Conservation (phyloP, 2,888 invertebrate species). For the Cataglyphis altisquamis region DNA sequence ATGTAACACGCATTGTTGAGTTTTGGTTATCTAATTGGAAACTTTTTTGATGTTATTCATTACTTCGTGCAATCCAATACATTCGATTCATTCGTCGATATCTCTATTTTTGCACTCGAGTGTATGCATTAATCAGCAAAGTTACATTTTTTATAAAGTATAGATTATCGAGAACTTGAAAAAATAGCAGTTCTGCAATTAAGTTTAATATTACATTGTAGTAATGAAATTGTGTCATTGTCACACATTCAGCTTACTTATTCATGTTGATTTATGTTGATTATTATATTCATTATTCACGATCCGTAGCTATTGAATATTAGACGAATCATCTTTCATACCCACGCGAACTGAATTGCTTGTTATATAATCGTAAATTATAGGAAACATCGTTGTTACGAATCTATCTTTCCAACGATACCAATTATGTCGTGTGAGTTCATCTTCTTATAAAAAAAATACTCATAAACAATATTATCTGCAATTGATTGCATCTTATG, state of each 20-base stretch:
- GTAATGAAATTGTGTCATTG: conserved; percentile 30
- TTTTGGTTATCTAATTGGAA: conserved; percentile 2
- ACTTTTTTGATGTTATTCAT: conserved; percentile 28
- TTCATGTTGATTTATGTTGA: neutral
- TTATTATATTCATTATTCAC: neutral
- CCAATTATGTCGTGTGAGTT: neutral
- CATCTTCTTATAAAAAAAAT: neutral
- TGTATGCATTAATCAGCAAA: neutral
- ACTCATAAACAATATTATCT: neutral
- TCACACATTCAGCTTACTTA: conserved; percentile 9
- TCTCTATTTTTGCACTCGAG: conserved; percentile 9
- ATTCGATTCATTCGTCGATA: neutral
- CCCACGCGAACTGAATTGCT: neutral
- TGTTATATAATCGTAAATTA: conserved; percentile 35
- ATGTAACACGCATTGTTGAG: neutral
- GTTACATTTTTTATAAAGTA: conserved; percentile 4
- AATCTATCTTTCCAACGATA: neutral
- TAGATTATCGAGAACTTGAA: conserved; percentile 19
- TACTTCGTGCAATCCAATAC: neutral
- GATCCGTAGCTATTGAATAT: conserved; percentile 17
- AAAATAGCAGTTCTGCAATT: neutral
- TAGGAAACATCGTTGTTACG: neutral
- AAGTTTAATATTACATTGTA: neutral
- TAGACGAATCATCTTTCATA: conserved; percentile 1
- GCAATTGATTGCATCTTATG: conserved; percentile 13